Evolutionary conservation across 2,888 invertebrate species (phyloP).

Genomic region (Philonicus albiceps): DNA sequence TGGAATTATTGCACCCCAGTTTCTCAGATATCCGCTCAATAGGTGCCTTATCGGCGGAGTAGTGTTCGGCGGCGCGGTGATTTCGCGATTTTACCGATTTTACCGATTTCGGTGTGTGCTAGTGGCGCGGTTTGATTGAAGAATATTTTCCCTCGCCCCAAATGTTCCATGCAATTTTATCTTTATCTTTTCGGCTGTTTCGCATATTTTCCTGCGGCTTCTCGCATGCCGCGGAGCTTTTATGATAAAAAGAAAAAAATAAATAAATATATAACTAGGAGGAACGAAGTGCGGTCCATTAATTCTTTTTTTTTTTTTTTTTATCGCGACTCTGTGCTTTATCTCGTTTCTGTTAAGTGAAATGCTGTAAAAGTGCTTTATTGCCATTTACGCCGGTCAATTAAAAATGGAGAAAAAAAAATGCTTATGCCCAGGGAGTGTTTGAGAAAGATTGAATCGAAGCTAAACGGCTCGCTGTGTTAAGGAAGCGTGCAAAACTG

Average conservation of each 20-base stretch:
- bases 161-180: neutral
- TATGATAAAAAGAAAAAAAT: neutral
- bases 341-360: conserved; percentile 8
- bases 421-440: neutral
- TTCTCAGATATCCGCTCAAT: conserved; percentile 1
- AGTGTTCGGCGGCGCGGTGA: neutral
- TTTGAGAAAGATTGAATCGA: neutral
- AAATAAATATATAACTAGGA: neutral
- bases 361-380: conserved; percentile 12
- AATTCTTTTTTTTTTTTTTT: neutral
- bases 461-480: neutral
- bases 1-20: neutral
- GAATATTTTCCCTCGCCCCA: neutral
- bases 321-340: conserved; percentile 19
- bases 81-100: neutral
- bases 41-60: neutral
- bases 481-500: neutral
- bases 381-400: neutral
- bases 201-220: neutral
- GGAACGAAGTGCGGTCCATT: conserved; percentile 5
- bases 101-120: neutral
- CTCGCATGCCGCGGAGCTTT: neutral
- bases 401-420: neutral
- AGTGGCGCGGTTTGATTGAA: conserved; percentile 12
- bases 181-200: neutral